Conservation (phyloP, 2,888 invertebrate species). For the Calameuta idolon region DNA sequence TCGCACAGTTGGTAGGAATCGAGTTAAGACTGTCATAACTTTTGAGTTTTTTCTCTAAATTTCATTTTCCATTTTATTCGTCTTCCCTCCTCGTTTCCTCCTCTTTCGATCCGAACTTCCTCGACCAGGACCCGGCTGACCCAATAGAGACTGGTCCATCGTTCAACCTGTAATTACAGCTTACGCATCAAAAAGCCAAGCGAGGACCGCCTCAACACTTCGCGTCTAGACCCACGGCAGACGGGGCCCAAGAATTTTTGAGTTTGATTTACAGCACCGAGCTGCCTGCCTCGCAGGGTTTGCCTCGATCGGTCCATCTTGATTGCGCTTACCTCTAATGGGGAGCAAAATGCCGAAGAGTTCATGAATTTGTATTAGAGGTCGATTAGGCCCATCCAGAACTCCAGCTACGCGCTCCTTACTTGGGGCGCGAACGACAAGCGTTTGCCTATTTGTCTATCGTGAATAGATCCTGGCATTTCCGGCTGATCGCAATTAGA, state of each 20-base stretch:
- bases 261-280: constrained; percentile 62
- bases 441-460: background rate
- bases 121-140: constrained; percentile 26
- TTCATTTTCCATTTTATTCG: background rate
- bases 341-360: constrained; percentile 56
- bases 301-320: constrained; percentile 46
- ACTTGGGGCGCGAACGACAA: background rate
- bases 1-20: too few species aligned
- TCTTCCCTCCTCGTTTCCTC: constrained; percentile 35
- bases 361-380: constrained; percentile 66
- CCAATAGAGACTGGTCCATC: constrained; percentile 17
- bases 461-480: background rate
- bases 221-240: constrained; percentile 36
- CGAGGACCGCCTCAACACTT: constrained; percentile 4
- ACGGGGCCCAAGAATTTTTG: constrained; percentile 47
- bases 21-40: too few species aligned
- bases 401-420: background rate
- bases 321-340: constrained; percentile 63
- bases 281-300: constrained; percentile 25
- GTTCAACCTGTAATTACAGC: constrained; percentile 11
- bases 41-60: background rate
- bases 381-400: background rate
- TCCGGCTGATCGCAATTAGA: background rate
- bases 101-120: constrained; percentile 16
- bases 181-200: background rate